A percentile compares a stretch with the other conserved stretches of the same genome.
Evolutionary conservation across 2,797 vertebrate species (phyloP).

Genomic region (Phrynocephalus forsythii): DNA sequence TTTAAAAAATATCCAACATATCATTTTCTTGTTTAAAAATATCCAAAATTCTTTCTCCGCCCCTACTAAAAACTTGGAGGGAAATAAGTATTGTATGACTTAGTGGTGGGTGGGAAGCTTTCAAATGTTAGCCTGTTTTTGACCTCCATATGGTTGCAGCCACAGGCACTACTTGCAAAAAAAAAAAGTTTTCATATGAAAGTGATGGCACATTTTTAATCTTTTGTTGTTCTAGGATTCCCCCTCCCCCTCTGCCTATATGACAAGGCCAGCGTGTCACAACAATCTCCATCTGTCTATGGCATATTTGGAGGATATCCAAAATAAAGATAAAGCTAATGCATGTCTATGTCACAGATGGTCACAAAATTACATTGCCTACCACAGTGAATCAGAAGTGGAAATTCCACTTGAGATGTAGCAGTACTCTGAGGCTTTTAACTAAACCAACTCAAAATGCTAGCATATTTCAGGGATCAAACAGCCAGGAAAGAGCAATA

Average conservation of each 20-base stretch:
- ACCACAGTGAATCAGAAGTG: constrained; percentile 30
- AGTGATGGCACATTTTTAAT: not conserved
- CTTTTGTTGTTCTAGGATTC: not conserved
- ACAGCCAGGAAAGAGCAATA: fast-evolving
- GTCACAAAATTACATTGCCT: constrained; percentile 25
- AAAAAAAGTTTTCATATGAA: not conserved
- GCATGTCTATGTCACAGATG: constrained; percentile 20
- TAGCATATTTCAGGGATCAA: constrained; percentile 26
- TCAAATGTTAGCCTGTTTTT: not conserved
- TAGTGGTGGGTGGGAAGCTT: not conserved
- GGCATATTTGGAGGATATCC: constrained; percentile 43
- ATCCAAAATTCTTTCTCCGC: not conserved
- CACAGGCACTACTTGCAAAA: not conserved
- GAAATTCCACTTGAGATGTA: constrained; percentile 8
- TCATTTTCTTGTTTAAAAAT: too few species aligned
- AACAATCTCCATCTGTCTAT: constrained; percentile 38
- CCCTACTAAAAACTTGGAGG: not conserved
- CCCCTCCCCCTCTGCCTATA: not conserved
- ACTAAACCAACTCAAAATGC: constrained; percentile 15
- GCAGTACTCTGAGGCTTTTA: constrained; percentile 33
- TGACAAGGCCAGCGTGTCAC: not conserved
- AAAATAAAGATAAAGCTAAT: constrained; percentile 48
- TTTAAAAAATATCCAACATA: too few species aligned
- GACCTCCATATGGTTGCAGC: not conserved
- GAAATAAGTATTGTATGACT: not conserved